A percentile compares a stretch with the other conserved stretches of the same genome.
Conservation (phyloP, 2,888 invertebrate genomes). For the Sminthurinus aureus region DNA sequence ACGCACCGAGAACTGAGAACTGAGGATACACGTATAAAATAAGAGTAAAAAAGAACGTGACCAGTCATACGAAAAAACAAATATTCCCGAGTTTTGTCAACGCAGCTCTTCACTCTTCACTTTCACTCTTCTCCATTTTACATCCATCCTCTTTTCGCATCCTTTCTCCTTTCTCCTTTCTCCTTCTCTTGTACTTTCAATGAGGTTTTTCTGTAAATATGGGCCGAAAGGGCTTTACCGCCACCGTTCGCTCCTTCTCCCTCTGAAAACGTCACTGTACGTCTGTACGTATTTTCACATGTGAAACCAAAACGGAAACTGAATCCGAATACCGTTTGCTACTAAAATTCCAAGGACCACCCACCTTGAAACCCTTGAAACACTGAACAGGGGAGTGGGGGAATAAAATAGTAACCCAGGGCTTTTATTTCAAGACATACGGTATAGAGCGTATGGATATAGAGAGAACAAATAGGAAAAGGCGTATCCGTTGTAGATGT, state of each 20-base stretch:
- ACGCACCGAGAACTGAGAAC: background rate
- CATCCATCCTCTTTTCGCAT: constrained; percentile 11
- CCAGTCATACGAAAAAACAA: constrained; percentile 59
- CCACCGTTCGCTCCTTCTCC: constrained; percentile 4
- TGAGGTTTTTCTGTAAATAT: constrained; percentile 37
- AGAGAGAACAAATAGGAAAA: background rate
- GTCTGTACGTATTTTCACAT: background rate
- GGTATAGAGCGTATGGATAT: background rate
- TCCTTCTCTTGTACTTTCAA: constrained; percentile 15
- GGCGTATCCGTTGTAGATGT: background rate
- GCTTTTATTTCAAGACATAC: background rate
- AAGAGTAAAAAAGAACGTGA: constrained; percentile 53
- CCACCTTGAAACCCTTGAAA: no score
- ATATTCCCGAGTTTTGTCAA: constrained; percentile 51
- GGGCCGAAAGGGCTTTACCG: constrained; percentile 21
- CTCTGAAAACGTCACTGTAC: background rate
- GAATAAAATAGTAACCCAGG: background rate
- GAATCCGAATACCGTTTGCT: no score
- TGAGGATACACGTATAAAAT: constrained; percentile 13
- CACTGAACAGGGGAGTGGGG: no score
- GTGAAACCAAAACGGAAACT: no score
- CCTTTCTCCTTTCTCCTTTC: constrained; percentile 22
- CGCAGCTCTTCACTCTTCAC: constrained; percentile 30
- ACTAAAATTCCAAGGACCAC: no score
- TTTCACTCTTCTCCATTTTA: constrained; percentile 20